These are phyloP conservation scores for Camponotus pennsylvanicus DNA, from an alignment of 1,140 invertebrate species.

Conservation along the genomic window DNA sequence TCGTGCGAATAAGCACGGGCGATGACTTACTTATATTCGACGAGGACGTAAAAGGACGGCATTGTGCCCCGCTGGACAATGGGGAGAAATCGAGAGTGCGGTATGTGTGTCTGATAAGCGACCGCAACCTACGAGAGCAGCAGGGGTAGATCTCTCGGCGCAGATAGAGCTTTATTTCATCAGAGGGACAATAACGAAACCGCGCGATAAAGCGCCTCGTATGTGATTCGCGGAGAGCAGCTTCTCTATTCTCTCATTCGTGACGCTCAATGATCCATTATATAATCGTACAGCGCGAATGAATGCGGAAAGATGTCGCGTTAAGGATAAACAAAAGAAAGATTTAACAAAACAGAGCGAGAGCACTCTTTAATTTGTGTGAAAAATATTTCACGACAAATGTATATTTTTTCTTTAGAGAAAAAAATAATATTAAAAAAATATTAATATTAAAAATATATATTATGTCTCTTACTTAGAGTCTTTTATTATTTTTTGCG, in stretches of 20 bases:
- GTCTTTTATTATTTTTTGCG: too few relatives aligned
- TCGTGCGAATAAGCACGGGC: conserved; percentile 61
- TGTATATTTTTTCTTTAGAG: neutral
- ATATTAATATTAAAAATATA: neutral
- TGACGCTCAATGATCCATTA: conserved; percentile 69
- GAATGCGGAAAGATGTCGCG: neutral
- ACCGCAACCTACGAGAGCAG: conserved; percentile 70
- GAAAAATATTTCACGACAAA: too few relatives aligned
- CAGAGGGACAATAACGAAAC: conserved; percentile 74
- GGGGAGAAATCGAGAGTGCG: conserved; percentile 27
- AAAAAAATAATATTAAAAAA: neutral
- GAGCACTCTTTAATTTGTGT: too few relatives aligned
- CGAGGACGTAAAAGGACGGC: conserved; percentile 71
- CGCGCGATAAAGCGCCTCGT: conserved; percentile 72
- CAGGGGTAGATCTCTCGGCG: conserved; percentile 74
- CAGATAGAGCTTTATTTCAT: conserved; percentile 77
- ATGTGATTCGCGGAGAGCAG: conserved; percentile 49
- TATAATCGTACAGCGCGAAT: too few relatives aligned
- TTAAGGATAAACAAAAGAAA: neutral
- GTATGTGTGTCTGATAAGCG: conserved; percentile 35
- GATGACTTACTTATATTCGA: conserved; percentile 67
- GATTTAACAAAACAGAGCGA: neutral
- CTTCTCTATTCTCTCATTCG: conserved; percentile 34
- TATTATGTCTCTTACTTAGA: too few relatives aligned
- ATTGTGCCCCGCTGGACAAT: conserved; percentile 65